Evolutionary conservation across 2,113 vertebrate species (phyloP), one percentile per base, ranked within the genome.

Genomic region (Planiliza haematocheilus): DNA sequence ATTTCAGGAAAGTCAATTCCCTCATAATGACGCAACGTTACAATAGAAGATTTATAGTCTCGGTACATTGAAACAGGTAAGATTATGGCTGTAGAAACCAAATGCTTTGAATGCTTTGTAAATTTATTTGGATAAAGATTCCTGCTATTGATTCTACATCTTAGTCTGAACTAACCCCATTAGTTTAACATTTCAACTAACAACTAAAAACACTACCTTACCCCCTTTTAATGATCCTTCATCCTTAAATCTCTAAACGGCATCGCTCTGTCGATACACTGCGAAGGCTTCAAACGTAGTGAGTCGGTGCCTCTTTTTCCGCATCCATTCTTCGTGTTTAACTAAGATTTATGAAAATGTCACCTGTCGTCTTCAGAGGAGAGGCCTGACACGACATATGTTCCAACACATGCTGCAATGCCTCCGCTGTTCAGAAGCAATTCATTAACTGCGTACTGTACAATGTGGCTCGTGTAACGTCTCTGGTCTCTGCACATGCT

Each of bases 401-500:
- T 72, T 87, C 76, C 67, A 71, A 89, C 89, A 90, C 88, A 88
- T 86, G 88, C 84, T 63, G 63, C 43, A 77, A 83, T 74, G 73
- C 71, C 77, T 86, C 74, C 30, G 77, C 81, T 72, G 83, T 64
- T 85, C 74, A 18, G 63, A 59, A 69, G 81, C 80, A 59, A 88
- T 89, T 88, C 82, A 89, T 93, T 90, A 92, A 81, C 66, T 46
- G 57, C 12, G 77, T 92, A 93, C 92, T 89, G 92, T 93, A 92
- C 89, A 88, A 88, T 75, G 88, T 83, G 91, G 90, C 87, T 91
- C 85, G 83, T 91, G 91, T 74, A 81, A 80, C 56, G 87, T 91
- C 89, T 85, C 88, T 89, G 90, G 89, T 94, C 92, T 88, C 86
- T 91, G 93, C 93, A 92, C 94, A 94, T 89, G 91, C 93, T 93